phyloP scores from a whole-genome alignment of 1,140 invertebrate species.

The Penaeus vannamei region DNA sequence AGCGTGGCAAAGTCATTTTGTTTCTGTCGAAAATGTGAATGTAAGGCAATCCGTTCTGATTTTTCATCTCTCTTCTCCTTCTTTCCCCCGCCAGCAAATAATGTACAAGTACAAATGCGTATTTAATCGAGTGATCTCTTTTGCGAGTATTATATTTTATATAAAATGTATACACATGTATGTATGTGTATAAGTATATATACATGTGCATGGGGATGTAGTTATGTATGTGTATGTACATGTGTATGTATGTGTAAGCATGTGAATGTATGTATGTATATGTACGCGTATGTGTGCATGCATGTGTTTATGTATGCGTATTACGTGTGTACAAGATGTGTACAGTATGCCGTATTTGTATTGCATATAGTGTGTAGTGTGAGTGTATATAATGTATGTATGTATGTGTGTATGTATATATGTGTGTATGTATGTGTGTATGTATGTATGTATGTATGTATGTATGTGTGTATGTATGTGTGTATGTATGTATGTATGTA shows the following conservation, averaged over 20 bases:
- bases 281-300: background rate
- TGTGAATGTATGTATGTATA: background rate
- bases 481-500: no score
- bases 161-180: background rate
- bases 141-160: background rate
- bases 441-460: no score
- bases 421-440: background rate
- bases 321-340: background rate
- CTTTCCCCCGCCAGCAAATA: no score
- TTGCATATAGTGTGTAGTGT: no score
- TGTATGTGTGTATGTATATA: background rate
- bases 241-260: background rate
- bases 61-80: no score
- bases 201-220: background rate
- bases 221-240: background rate
- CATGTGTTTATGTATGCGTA: background rate
- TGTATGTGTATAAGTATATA: background rate
- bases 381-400: no score
- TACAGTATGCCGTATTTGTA: no score
- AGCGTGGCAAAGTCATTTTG: background rate
- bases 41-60: background rate
- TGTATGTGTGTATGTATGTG: no score
- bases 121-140: no score
- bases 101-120: no score
- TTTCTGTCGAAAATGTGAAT: background rate